A percentile compares a stretch with the other conserved stretches of the same genome.
Conservation (phyloP, 2,113 vertebrate species). For the Carassius gibelio region DNA sequence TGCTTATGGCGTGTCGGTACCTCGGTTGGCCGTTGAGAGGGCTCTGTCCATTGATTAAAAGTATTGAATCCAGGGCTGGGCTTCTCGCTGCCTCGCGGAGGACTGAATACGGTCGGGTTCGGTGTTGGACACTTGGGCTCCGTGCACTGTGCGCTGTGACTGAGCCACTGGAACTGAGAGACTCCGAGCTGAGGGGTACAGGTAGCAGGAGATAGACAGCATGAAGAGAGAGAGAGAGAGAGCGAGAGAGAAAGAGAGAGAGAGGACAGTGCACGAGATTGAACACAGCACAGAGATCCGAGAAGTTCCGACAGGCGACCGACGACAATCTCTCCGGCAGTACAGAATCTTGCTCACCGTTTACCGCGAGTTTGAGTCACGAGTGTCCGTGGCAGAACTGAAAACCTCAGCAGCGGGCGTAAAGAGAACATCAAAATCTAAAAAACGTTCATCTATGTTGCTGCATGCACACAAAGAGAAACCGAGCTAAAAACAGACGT, state of each 20-base stretch:
- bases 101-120: slow-evolving; percentile 48
- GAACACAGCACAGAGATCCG: slow-evolving; percentile 30
- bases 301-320: slow-evolving; percentile 40
- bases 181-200: slow-evolving; percentile 43
- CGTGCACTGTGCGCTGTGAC: slow-evolving; percentile 46
- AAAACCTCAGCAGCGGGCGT: slow-evolving; percentile 3
- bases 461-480: slow-evolving; percentile 11
- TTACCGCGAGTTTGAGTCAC: slow-evolving; percentile 22
- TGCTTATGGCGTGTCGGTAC: slow-evolving; percentile 90
- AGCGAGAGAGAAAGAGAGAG: slow-evolving; percentile 8
- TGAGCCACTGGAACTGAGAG: slow-evolving; percentile 56
- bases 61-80: slow-evolving; percentile 97
- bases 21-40: slow-evolving; percentile 86
- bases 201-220: slow-evolving; percentile 47
- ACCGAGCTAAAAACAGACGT: slow-evolving; percentile 23
- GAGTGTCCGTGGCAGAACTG: slow-evolving; percentile 13
- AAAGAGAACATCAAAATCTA: slow-evolving; percentile 8
- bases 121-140: slow-evolving; percentile 51
- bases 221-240: slow-evolving; percentile 18
- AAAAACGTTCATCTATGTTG: neutral
- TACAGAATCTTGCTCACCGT: slow-evolving; percentile 27
- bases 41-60: slow-evolving; percentile 98
- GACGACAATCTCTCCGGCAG: neutral
- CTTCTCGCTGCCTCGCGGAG: slow-evolving; percentile 70
- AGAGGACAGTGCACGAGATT: slow-evolving; percentile 2